A percentile compares a stretch with the other conserved stretches of the same genome.
phyloP scores from a whole-genome alignment of 2,113 vertebrate species.

The Shinisaurus crocodilurus region DNA sequence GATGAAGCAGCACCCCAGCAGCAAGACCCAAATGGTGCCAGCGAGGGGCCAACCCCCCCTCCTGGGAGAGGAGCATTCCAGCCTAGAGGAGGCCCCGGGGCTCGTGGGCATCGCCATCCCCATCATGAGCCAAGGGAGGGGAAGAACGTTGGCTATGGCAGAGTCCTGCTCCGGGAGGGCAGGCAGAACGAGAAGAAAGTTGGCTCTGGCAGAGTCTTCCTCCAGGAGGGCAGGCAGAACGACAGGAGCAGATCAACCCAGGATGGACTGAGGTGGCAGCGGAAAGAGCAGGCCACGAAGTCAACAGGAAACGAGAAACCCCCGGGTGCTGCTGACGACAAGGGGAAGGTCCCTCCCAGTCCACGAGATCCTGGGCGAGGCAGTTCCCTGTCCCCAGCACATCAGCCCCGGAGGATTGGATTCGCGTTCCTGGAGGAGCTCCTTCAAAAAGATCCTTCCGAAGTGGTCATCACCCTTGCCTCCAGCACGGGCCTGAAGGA shows the following conservation, averaged over 20 bases:
- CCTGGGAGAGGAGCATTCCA: slow-evolving; percentile 35
- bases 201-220: too few relatives aligned
- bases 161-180: slow-evolving; percentile 47
- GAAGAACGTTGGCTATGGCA: slow-evolving; percentile 26
- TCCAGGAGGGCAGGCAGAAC: too few relatives aligned
- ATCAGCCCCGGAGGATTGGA: slow-evolving; percentile 73
- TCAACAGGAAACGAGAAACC: too few relatives aligned
- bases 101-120: slow-evolving; percentile 1
- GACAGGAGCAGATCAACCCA: too few relatives aligned
- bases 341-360: too few relatives aligned
- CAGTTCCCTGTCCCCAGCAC: slow-evolving; percentile 40
- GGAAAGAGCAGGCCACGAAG: slow-evolving; percentile 15
- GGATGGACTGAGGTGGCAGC: too few relatives aligned
- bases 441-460: slow-evolving; percentile 82
- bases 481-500: slow-evolving; percentile 74
- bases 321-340: too few relatives aligned
- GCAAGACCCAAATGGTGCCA: neutral
- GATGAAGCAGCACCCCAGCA: slow-evolving; percentile 40
- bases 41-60: neutral
- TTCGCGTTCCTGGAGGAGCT: slow-evolving; percentile 84
- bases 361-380: neutral
- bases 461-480: slow-evolving; percentile 86
- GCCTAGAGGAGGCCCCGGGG: slow-evolving; percentile 30
- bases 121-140: slow-evolving; percentile 63
- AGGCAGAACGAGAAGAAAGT: too few relatives aligned